Base-by-base conservation (phyloP, 2,888 invertebrate genomes). In the Hirtodrosophila histrioides region DNA sequence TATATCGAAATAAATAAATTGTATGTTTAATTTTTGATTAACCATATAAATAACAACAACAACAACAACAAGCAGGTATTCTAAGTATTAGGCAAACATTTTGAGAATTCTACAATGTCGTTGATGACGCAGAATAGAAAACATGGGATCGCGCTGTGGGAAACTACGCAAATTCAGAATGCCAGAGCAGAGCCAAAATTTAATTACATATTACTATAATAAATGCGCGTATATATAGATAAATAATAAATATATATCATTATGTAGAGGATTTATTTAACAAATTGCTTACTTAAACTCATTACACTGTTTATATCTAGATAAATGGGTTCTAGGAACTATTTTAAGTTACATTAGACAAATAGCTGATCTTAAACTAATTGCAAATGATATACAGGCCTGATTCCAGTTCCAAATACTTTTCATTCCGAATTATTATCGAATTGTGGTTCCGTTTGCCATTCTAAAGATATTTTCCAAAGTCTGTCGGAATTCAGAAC, bases 11-110 rank as follows among this genome's bases (percentile, higher is more conserved):
- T 75, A 80, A 75, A 78, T 79, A 82, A 78, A 81, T 82, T 75
- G 86, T 86, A 84, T 84, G 67, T 81, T 81, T 75, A 77, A 80
- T 27, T 84, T 75, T 87, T 82, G 85, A 82, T 82, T 81, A 87
- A 75, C 78, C 65, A 86, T 78, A 80, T 84, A 77, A 84, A 23
- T 12, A 43, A 29, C 33, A 44, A 49, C 48, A 12, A 36, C 46
- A 48, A 41, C 36, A 43, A 33, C 48, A 46, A 39, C 45, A 12
- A 55, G 24, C 54, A 62, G 72, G 57, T 57, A 71, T 71, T 66
- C 55, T 49, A 56, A 65, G 69, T 61, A 64, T 69, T 67, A 31
- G 67, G 56, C 78, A 77, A 69, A 68, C 66, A 64, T 55, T 65
- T 64, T 48, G 31, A 61, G 49, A 45, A 51, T 66, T 69, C 35